Evolutionary conservation across 2,113 vertebrate genomes (phyloP).

Genomic region (Melanerpes formicivorus): DNA sequence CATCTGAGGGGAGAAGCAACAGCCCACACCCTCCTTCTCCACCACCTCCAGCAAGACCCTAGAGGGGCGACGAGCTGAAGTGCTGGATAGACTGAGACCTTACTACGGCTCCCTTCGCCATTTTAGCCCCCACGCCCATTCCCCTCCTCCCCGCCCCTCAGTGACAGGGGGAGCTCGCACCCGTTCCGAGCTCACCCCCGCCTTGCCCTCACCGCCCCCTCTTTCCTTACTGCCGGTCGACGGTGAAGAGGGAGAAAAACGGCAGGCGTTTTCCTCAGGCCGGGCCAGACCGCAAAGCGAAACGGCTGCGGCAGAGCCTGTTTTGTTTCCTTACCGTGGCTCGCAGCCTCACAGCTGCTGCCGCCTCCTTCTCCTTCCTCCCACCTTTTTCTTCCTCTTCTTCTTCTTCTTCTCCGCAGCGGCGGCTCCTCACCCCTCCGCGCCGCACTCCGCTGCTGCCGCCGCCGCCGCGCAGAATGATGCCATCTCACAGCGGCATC

Average conservation of each 20-base stretch:
- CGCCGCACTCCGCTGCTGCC: conserved; percentile 49
- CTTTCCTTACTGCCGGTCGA: not conserved
- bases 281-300: not conserved
- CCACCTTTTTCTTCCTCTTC: conserved; percentile 30
- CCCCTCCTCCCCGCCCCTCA: conserved; percentile 17
- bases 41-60: rapidly evolving
- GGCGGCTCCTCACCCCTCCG: conserved; percentile 37
- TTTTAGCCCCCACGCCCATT: conserved; percentile 66
- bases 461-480: conserved; percentile 54
- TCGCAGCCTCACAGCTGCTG: conserved; percentile 43
- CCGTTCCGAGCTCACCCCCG: not conserved
- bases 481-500: conserved; percentile 72
- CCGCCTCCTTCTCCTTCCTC: conserved; percentile 45
- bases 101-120: conserved; percentile 32
- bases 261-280: not conserved
- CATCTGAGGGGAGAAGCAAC: not conserved
- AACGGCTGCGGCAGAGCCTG: not conserved
- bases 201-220: not conserved
- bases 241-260: not conserved
- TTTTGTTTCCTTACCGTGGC: conserved; percentile 60
- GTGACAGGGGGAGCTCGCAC: not conserved
- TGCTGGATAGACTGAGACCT: not conserved
- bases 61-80: not conserved
- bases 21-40: not conserved
- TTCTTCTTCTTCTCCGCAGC: not conserved